Percentiles rank a stretch among this genome's conserved stretches.
Evolutionary conservation across 1,140 invertebrate genomes (phyloP).

Genomic region (Drosophila sechellia): DNA sequence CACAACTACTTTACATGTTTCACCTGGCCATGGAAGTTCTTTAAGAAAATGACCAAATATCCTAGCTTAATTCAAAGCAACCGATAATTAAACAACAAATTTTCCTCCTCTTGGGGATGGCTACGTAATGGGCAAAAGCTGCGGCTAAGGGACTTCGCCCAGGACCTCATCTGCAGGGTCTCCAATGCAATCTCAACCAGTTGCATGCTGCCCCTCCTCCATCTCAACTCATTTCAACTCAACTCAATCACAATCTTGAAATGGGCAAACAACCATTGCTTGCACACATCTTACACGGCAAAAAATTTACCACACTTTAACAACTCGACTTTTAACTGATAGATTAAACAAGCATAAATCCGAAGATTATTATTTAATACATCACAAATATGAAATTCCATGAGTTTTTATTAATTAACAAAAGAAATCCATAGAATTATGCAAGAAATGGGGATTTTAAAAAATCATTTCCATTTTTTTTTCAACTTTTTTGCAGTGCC

Average conservation of each 20-base stretch:
- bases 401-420: too few species aligned
- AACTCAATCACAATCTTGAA: constrained; percentile 40
- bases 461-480: background rate
- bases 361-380: too few species aligned
- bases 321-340: too few species aligned
- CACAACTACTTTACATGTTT: background rate
- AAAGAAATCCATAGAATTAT: too few species aligned
- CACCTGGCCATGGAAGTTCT: background rate
- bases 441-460: too few species aligned
- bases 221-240: constrained; percentile 4
- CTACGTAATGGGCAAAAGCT: background rate
- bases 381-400: too few species aligned
- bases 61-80: background rate
- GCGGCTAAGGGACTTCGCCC: background rate
- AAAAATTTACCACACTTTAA: background rate
- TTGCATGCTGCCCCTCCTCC: constrained; percentile 27
- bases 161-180: constrained; percentile 5
- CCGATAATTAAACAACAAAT: background rate
- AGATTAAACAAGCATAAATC: too few species aligned
- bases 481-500: constrained; percentile 2
- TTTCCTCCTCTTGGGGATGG: background rate
- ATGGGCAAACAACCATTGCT: constrained; percentile 50
- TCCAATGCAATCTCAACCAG: constrained; percentile 38
- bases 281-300: background rate
- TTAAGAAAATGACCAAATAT: too few species aligned